Conservation (phyloP, 2,888 invertebrate species). For the Ophion obscuratus region DNA sequence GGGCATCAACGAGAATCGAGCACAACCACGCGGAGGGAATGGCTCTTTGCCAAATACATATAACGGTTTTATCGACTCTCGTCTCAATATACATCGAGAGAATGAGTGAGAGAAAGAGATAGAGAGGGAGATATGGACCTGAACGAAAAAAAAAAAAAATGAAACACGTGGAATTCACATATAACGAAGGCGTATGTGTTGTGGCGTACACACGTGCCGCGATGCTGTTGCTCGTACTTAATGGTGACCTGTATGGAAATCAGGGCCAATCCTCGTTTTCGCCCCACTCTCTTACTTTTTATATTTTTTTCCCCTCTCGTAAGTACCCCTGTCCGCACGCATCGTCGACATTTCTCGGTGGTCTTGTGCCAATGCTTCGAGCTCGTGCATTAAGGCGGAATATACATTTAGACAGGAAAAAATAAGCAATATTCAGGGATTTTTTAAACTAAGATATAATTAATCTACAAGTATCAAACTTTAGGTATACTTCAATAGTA, state of each 20-base stretch:
- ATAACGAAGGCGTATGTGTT: slow-evolving; percentile 70
- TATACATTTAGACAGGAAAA: too few relatives aligned
- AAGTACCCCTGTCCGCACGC: slow-evolving; percentile 22
- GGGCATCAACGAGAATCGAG: slow-evolving; percentile 72
- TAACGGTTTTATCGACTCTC: slow-evolving; percentile 78
- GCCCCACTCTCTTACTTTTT: slow-evolving; percentile 51
- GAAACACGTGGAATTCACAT: slow-evolving; percentile 70
- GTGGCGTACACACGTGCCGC: slow-evolving; percentile 34
- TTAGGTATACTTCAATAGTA: too few relatives aligned
- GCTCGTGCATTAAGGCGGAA: neutral
- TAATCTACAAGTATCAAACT: too few relatives aligned
- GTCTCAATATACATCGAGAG: slow-evolving; percentile 40
- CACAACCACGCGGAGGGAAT: slow-evolving; percentile 71
- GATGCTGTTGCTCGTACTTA: slow-evolving; percentile 66
- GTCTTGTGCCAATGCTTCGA: slow-evolving; percentile 31
- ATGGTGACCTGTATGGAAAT: slow-evolving; percentile 75
- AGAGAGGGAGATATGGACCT: neutral
- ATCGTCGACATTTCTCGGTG: slow-evolving; percentile 22
- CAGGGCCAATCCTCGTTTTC: slow-evolving; percentile 59
- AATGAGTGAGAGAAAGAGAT: slow-evolving; percentile 10
- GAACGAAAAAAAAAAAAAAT: slow-evolving; percentile 30
- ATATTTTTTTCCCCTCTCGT: slow-evolving; percentile 39
- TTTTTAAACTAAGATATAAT: too few relatives aligned
- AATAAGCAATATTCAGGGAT: too few relatives aligned
- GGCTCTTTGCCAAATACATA: slow-evolving; percentile 80